phyloP scores from a whole-genome alignment of 1,140 invertebrate species.

The Cotesia vestalis region DNA sequence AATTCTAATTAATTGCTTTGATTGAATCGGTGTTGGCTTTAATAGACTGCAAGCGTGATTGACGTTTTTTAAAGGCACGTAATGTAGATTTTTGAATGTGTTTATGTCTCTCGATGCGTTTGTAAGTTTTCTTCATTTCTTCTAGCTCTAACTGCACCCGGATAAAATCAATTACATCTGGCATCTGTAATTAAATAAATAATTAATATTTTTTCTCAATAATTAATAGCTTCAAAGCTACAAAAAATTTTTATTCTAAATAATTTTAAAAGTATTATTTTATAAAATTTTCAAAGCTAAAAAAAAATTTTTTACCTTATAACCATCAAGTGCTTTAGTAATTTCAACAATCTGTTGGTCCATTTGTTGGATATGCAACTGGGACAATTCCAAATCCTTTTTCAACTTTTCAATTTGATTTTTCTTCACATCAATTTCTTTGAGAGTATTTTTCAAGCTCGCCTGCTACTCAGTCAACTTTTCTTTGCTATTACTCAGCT shows the following conservation, averaged over 20 bases:
- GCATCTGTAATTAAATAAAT: constrained; percentile 53
- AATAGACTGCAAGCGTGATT: constrained; percentile 20
- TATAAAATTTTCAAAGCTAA: no score
- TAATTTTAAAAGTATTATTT: no score
- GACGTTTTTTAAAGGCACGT: constrained; percentile 30
- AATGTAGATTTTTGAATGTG: constrained; percentile 57
- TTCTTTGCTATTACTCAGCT: constrained; percentile 63
- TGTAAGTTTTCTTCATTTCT: constrained; percentile 64
- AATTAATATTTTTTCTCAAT: neutral
- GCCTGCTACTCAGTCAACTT: constrained; percentile 60
- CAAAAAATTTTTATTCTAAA: constrained; percentile 66
- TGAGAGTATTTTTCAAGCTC: constrained; percentile 56
- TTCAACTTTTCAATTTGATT: constrained; percentile 43
- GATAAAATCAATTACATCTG: constrained; percentile 69
- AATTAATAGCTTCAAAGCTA: no score
- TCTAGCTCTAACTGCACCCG: constrained; percentile 63
- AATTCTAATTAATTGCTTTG: constrained; percentile 1
- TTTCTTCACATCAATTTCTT: constrained; percentile 43
- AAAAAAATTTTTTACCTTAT: constrained; percentile 45
- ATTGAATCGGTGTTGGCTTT: neutral
- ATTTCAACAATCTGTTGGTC: constrained; percentile 54
- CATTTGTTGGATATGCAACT: constrained; percentile 53
- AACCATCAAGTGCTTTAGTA: constrained; percentile 53
- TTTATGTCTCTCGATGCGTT: constrained; percentile 62
- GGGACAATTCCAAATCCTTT: constrained; percentile 37